Evolutionary conservation across 2,888 invertebrate species (phyloP).

Genomic region (Drosophila antonietae): DNA sequence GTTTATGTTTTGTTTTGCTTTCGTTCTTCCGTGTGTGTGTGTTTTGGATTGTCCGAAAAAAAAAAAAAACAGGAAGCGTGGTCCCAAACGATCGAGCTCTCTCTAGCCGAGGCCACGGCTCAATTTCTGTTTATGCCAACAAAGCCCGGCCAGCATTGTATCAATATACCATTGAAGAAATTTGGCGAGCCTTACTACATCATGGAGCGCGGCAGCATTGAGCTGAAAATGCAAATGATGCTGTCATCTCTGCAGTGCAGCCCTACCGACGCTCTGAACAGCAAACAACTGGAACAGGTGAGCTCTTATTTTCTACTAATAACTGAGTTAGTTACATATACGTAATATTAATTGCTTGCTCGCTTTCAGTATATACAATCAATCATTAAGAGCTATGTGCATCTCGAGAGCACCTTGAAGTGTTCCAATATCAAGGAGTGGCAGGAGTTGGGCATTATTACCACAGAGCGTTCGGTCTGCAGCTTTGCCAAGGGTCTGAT

Average conservation of each 20-base stretch:
- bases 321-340: neutral
- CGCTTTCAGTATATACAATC: slow-evolving; percentile 89
- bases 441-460: slow-evolving; percentile 87
- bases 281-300: slow-evolving; percentile 80
- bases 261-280: slow-evolving; percentile 59
- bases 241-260: slow-evolving; percentile 62
- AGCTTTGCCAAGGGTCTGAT: slow-evolving; percentile 87
- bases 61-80: slow-evolving; percentile 87
- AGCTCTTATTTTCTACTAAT: neutral
- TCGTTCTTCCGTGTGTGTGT: slow-evolving; percentile 5
- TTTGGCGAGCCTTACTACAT: slow-evolving; percentile 90
- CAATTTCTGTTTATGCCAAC: slow-evolving; percentile 88
- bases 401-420: slow-evolving; percentile 87
- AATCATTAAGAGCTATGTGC: slow-evolving; percentile 90
- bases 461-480: slow-evolving; percentile 86
- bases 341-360: neutral
- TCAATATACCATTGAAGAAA: slow-evolving; percentile 86
- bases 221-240: slow-evolving; percentile 86
- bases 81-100: slow-evolving; percentile 89
- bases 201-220: slow-evolving; percentile 88
- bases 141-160: slow-evolving; percentile 79
- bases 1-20: slow-evolving; percentile 20
- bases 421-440: slow-evolving; percentile 86
- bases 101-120: slow-evolving; percentile 88
- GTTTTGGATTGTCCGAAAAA: neutral